A percentile compares a stretch with the other conserved stretches of the same genome.
Evolutionary conservation across 2,888 invertebrate genomes (phyloP).

Genomic region (Campoplex capitator): DNA sequence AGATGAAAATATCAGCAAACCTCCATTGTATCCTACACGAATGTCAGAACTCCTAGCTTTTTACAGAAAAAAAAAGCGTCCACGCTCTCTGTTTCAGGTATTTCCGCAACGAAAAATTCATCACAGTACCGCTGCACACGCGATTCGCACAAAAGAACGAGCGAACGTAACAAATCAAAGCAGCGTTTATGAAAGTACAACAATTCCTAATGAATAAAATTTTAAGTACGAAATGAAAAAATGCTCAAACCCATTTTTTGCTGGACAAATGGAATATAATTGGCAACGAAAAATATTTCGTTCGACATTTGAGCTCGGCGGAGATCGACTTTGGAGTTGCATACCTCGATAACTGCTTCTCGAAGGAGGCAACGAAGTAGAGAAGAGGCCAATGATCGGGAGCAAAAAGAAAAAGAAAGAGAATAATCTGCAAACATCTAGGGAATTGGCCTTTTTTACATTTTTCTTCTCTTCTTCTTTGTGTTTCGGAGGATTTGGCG

Average conservation of each 20-base stretch:
- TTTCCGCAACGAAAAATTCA: not conserved
- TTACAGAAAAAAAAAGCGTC: not conserved
- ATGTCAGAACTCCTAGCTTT: not conserved
- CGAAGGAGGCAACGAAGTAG: not conserved
- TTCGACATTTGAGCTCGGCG: not conserved
- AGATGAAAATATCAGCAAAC: not conserved
- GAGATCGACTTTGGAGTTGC: constrained; percentile 25
- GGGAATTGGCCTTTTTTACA: constrained; percentile 10
- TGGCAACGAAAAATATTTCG: not conserved
- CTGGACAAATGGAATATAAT: not conserved
- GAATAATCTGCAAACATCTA: constrained; percentile 19
- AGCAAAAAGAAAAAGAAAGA: constrained; percentile 17
- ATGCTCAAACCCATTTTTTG: too few species aligned
- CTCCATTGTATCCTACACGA: not conserved
- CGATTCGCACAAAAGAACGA: not conserved
- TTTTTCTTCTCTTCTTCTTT: constrained; percentile 8
- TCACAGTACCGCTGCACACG: not conserved
- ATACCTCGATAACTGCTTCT: constrained; percentile 13
- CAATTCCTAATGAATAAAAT: not conserved
- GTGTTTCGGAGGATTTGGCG: constrained; percentile 9
- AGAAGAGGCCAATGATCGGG: constrained; percentile 19
- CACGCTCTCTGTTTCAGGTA: not conserved
- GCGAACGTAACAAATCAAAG: not conserved
- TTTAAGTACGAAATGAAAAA: too few species aligned
- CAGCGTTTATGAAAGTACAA: too few species aligned